These are phyloP conservation scores for Sebastes dallii DNA, from an alignment of 2,797 vertebrate genomes.

Conservation along the genomic window DNA sequence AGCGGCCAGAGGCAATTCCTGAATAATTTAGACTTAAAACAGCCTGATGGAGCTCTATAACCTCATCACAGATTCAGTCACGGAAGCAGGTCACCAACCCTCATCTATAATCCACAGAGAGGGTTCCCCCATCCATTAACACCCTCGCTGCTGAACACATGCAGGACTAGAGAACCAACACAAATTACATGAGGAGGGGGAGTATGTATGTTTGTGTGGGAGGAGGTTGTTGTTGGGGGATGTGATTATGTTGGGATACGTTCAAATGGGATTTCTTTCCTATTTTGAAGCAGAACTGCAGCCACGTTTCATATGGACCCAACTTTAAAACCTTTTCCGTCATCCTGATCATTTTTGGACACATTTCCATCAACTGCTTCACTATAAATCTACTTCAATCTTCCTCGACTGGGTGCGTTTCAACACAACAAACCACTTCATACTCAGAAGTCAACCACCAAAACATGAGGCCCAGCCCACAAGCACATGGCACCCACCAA, in stretches of 20 bases:
- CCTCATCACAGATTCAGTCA: conserved; percentile 64
- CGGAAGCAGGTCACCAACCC: conserved; percentile 51
- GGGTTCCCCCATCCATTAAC: conserved; percentile 58
- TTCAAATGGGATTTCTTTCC: neutral
- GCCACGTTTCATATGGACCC: neutral
- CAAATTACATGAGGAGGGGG: neutral
- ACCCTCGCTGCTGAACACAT: conserved; percentile 12
- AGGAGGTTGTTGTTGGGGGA: neutral
- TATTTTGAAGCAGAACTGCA: neutral
- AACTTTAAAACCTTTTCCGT: neutral
- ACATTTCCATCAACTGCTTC: neutral
- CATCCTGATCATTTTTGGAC: neutral
- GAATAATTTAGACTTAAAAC: conserved; percentile 60
- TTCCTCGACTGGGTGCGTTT: neutral
- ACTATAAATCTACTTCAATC: neutral
- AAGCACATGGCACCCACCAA: neutral
- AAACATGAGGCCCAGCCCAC: neutral
- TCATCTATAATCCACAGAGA: conserved; percentile 62
- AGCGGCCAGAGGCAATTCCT: conserved; percentile 23
- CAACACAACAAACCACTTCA: conserved; percentile 6
- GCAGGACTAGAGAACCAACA: neutral
- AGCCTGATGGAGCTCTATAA: conserved; percentile 35
- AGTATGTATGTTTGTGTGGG: neutral
- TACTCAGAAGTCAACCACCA: neutral
- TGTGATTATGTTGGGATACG: neutral